phyloP scores from a whole-genome alignment of 2,888 invertebrate genomes.

The Calameuta pallipes region DNA sequence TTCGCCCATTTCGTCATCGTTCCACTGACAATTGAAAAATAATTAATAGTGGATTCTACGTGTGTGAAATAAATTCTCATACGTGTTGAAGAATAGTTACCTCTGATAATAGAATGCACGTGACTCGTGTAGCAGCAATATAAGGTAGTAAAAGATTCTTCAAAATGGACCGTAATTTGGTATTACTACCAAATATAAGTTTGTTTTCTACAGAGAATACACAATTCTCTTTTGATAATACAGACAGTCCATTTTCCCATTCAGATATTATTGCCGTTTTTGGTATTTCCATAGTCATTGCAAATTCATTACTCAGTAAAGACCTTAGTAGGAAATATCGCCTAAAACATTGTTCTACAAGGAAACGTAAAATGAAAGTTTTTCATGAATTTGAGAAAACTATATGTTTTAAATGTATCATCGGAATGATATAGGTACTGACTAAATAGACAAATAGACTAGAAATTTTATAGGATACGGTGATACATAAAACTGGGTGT shows the following conservation, averaged over 20 bases:
- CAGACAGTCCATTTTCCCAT: slow-evolving; percentile 45
- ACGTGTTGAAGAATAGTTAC: slow-evolving; percentile 59
- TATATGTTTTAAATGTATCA: background rate
- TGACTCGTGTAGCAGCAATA: slow-evolving; percentile 71
- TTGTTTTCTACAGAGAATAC: slow-evolving; percentile 30
- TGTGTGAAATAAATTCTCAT: background rate
- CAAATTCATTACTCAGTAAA: slow-evolving; percentile 56
- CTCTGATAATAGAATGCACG: slow-evolving; percentile 67
- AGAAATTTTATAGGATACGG: too few relatives aligned
- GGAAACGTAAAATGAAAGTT: slow-evolving; percentile 67
- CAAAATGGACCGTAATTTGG: slow-evolving; percentile 69
- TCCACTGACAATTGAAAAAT: slow-evolving; percentile 47
- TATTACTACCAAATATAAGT: slow-evolving; percentile 65
- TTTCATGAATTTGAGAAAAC: slow-evolving; percentile 67
- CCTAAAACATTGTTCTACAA: slow-evolving; percentile 47
- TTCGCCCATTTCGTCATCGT: slow-evolving; percentile 37
- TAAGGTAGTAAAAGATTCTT: slow-evolving; percentile 75
- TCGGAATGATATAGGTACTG: background rate
- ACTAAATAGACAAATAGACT: slow-evolving; percentile 17
- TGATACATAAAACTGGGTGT: too few relatives aligned
- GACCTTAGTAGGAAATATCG: slow-evolving; percentile 50
- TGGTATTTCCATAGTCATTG: slow-evolving; percentile 41
- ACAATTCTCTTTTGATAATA: slow-evolving; percentile 45
- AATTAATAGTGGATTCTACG: slow-evolving; percentile 17
- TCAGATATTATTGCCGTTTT: slow-evolving; percentile 44